Percentiles rank a stretch among this genome's conserved stretches.
phyloP scores from a whole-genome alignment of 2,113 vertebrate species.

The Amia ocellicauda region DNA sequence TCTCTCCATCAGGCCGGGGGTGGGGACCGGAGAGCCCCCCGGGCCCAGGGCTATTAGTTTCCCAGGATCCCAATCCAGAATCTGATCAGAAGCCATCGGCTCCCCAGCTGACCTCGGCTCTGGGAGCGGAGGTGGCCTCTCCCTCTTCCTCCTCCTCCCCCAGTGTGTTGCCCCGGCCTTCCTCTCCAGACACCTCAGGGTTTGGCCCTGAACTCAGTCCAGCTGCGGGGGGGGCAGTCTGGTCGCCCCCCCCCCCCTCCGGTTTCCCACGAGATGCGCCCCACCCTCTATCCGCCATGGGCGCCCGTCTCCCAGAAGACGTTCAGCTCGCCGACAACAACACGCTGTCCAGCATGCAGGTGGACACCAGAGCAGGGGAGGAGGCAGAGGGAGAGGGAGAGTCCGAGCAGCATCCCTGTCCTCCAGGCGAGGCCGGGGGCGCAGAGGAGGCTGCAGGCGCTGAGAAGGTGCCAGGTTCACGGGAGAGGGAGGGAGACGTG shows the following conservation, averaged over 20 bases:
- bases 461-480: too few species aligned
- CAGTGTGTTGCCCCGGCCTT: conserved; percentile 19
- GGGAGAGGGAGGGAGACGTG: background rate
- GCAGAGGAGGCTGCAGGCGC: too few species aligned
- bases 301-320: conserved; percentile 8
- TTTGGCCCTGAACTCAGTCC: background rate
- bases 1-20: conserved; percentile 24
- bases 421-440: too few species aligned
- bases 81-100: too few species aligned
- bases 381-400: conserved; percentile 2
- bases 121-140: too few species aligned
- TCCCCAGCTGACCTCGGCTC: too few species aligned
- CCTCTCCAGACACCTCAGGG: conserved; percentile 22
- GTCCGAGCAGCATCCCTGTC: too few species aligned
- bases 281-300: conserved; percentile 18
- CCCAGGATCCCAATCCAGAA: too few species aligned
- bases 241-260: conserved; percentile 27
- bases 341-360: conserved; percentile 22
- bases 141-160: too few species aligned
- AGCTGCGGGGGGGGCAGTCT: conserved; percentile 12
- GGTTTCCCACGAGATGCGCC: conserved; percentile 21
- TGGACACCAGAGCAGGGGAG: conserved; percentile 20
- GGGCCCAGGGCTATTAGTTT: too few species aligned
- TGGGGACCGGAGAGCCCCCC: too few species aligned
- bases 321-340: conserved; percentile 23